Percentiles rank a stretch among this genome's conserved stretches.
Evolutionary conservation across 2,113 vertebrate genomes (phyloP).

Genomic region (Antigone vipio): DNA sequence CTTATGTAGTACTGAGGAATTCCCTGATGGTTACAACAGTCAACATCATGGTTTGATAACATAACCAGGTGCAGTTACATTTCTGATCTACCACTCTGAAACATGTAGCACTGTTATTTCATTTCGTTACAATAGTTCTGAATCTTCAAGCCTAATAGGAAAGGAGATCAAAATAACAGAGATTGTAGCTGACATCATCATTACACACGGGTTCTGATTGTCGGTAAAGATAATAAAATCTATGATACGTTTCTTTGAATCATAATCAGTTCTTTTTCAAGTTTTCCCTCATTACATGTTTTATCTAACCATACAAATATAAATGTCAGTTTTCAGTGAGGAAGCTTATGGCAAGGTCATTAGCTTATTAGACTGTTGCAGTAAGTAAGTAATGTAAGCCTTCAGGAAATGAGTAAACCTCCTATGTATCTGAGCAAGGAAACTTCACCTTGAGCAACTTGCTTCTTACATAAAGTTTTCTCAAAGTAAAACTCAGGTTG

Average conservation of each 20-base stretch:
- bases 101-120: constrained; percentile 3
- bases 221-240: constrained; percentile 48
- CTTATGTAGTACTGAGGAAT: not conserved
- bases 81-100: constrained; percentile 16
- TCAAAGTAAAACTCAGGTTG: constrained; percentile 2
- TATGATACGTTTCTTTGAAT: constrained; percentile 38
- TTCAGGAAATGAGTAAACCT: constrained; percentile 50
- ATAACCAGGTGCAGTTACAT: not conserved
- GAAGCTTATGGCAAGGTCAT: constrained; percentile 66
- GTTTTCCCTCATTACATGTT: constrained; percentile 46
- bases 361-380: constrained; percentile 37
- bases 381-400: constrained; percentile 32
- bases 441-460: constrained; percentile 51
- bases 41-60: not conserved
- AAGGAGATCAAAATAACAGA: constrained; percentile 34
- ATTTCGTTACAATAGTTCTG: constrained; percentile 11
- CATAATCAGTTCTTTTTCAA: constrained; percentile 2
- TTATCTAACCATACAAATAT: constrained; percentile 69
- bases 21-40: not conserved
- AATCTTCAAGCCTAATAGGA: constrained; percentile 19
- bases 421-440: constrained; percentile 13
- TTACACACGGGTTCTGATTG: constrained; percentile 57
- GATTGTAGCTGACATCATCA: constrained; percentile 35
- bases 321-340: constrained; percentile 55
- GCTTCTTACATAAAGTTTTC: constrained; percentile 42